phyloP scores from a whole-genome alignment of 2,888 invertebrate genomes.

The Nebria brevicollis region DNA sequence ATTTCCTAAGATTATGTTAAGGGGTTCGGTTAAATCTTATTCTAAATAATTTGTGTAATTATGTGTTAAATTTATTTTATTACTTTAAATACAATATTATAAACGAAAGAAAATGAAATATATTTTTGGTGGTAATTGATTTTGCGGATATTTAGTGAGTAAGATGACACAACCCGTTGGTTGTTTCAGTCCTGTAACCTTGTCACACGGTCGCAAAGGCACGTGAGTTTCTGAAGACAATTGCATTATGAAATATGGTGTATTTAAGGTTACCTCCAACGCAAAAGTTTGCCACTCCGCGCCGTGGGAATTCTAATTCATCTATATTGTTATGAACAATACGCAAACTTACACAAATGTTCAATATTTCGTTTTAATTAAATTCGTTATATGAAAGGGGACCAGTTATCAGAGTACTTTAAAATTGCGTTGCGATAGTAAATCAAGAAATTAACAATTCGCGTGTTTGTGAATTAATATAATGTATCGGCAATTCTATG shows the following conservation, averaged over 20 bases:
- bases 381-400: too few relatives aligned
- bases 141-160: neutral
- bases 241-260: slow-evolving; percentile 39
- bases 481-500: too few relatives aligned
- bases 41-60: neutral
- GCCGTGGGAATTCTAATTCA: slow-evolving; percentile 41
- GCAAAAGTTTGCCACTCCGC: neutral
- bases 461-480: too few relatives aligned
- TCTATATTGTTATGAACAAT: neutral
- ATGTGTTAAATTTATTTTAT: neutral
- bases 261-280: slow-evolving; percentile 40
- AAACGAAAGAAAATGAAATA: too few relatives aligned
- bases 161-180: neutral
- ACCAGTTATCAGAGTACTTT: too few relatives aligned
- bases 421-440: too few relatives aligned
- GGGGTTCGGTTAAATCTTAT: neutral
- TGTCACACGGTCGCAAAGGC: slow-evolving; percentile 38
- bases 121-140: too few relatives aligned
- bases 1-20: neutral
- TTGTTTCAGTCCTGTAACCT: slow-evolving; percentile 20
- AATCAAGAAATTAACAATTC: too few relatives aligned
- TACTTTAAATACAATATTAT: neutral
- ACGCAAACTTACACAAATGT: neutral
- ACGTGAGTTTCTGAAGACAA: slow-evolving; percentile 39
- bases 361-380: too few relatives aligned